phyloP scores from a whole-genome alignment of 2,797 vertebrate genomes.

The Carcharodon carcharias region DNA sequence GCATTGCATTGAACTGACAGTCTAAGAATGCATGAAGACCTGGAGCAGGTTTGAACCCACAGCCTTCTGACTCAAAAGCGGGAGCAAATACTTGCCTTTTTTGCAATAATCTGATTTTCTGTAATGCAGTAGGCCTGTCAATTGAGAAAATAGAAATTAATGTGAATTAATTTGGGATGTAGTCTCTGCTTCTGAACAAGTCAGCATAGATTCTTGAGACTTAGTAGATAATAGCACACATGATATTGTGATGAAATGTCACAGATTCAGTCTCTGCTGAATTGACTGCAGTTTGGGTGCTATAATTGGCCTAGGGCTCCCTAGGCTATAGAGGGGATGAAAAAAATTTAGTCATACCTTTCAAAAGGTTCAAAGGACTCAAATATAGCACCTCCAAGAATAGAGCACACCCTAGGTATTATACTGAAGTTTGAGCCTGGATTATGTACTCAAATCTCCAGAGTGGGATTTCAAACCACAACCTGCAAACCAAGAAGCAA shows the following conservation, averaged over 20 bases:
- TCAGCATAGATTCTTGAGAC: neutral
- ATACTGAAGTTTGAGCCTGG: neutral
- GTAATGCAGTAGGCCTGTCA: neutral
- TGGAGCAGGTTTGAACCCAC: neutral
- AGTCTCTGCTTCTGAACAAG: neutral
- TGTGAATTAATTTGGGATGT: neutral
- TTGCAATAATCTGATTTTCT: neutral
- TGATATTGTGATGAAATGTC: neutral
- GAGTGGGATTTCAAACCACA: neutral
- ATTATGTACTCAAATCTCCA: neutral
- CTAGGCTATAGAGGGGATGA: neutral
- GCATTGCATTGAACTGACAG: neutral
- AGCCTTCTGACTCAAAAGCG: neutral
- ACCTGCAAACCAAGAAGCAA: too few species aligned
- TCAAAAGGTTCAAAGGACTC: neutral
- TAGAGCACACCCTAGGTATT: neutral
- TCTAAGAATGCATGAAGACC: neutral
- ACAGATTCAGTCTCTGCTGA: neutral
- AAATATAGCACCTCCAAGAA: neutral
- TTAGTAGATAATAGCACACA: neutral
- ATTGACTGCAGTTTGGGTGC: neutral
- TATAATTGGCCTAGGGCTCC: neutral
- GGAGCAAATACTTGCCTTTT: neutral
- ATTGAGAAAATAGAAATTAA: neutral
- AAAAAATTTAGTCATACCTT: neutral